Evolutionary conservation across 2,113 vertebrate species (phyloP).

Genomic region (Nanorana parkeri): DNA sequence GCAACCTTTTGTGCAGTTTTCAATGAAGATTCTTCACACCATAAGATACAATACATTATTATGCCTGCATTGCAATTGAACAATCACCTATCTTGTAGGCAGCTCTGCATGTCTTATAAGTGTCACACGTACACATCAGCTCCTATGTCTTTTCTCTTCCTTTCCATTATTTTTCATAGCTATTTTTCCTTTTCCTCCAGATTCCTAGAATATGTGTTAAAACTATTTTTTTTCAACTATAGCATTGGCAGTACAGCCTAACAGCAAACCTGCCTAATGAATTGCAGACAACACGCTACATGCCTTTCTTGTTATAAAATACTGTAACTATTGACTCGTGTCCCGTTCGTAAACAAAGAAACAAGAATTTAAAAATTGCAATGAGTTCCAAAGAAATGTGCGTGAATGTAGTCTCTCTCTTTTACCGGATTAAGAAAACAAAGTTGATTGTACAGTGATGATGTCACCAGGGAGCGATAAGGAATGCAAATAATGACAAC

Average conservation of each 20-base stretch:
- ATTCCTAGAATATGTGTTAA: too few relatives aligned
- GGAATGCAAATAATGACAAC: neutral
- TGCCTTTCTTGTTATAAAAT: neutral
- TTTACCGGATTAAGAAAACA: neutral
- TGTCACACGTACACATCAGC: too few relatives aligned
- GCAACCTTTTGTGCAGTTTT: too few relatives aligned
- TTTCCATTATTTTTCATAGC: too few relatives aligned
- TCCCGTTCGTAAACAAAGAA: conserved; percentile 9
- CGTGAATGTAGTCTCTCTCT: neutral
- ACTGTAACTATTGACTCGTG: conserved; percentile 17
- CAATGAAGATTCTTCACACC: too few relatives aligned
- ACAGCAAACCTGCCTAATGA: neutral
- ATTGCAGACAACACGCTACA: neutral
- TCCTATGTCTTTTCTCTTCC: too few relatives aligned
- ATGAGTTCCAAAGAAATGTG: conserved; percentile 6
- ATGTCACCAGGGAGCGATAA: neutral
- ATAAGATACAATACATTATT: too few relatives aligned
- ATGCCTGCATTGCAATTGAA: too few relatives aligned
- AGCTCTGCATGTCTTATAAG: too few relatives aligned
- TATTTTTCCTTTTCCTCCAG: too few relatives aligned
- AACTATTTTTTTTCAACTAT: too few relatives aligned
- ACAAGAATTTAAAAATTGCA: conserved; percentile 27
- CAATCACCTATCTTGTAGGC: too few relatives aligned
- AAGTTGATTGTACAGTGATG: neutral
- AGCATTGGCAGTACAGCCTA: neutral